Evolutionary conservation across 2,888 invertebrate species (phyloP), one percentile per base, ranked within the genome.

Genomic region (Synergus laeviventris): DNA sequence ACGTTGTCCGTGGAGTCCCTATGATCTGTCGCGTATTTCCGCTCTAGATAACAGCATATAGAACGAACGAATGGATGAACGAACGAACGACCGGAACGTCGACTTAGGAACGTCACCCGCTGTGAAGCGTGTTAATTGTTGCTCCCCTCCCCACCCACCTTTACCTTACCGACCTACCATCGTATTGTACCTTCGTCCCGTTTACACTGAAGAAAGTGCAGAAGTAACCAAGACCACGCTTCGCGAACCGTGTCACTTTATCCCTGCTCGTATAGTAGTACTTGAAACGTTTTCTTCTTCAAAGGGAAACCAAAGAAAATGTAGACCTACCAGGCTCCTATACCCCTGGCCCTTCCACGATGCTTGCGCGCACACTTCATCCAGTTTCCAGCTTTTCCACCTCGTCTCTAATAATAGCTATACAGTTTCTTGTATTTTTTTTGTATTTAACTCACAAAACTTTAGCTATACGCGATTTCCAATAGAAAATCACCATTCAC

Each of bases 51-150:
- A 73, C 85, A 81, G 36, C 74, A 76, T 64, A 64, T 18, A 42
- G 64, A 49, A 31, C n/a, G 45, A 70, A 70, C 24, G 49, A 70
- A 70, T n/a, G 49, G 62, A 38, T 62, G 76, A 80, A 78, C 78
- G 79, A 78, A 82, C 79, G 81, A 76, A 78, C 76, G 81, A 81
- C 73, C 82, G 77, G 82, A 81, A 85, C 80, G 80, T 81, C 78
- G 79, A 79, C 77, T 78, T 80, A 77, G 76, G 81, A 81, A 80
- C 77, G 76, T 81, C 83, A 81, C 75, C 79, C 81, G 84, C 82
- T 85, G 82, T 83, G 86, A 86, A 85, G 84, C 84, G 85, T 79
- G 80, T 81, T 86, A 84, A 86, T 86, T 84, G 85, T 79, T 82
- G 81, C 78, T 61, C 45, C 31, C 45, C 21, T 49, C n/a, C n/a